phyloP scores from a whole-genome alignment of 2,113 vertebrate species.

The Nyctereutes procyonoides region DNA sequence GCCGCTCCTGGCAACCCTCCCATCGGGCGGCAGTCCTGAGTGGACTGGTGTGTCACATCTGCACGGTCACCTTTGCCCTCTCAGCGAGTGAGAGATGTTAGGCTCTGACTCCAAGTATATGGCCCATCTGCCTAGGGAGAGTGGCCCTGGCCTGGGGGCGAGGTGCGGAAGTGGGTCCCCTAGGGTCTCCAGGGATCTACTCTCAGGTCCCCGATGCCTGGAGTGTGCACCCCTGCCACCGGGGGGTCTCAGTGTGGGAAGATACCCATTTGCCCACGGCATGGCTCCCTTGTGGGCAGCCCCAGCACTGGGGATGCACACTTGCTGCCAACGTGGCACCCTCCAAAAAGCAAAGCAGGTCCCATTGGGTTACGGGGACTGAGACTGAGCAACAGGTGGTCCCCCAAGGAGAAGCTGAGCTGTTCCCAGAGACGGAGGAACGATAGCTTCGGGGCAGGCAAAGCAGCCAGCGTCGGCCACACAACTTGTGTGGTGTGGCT shows the following conservation, averaged over 20 bases:
- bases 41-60: rapidly evolving
- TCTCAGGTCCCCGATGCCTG: background rate
- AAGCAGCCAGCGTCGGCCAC: background rate
- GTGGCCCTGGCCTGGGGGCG: rapidly evolving
- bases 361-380: background rate
- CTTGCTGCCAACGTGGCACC: background rate
- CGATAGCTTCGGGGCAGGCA: background rate
- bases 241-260: background rate
- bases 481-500: background rate
- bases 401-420: background rate
- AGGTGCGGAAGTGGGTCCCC: background rate
- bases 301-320: background rate
- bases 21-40: background rate
- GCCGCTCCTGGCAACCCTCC: background rate
- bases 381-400: background rate
- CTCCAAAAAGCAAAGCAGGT: background rate
- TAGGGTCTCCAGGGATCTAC: background rate
- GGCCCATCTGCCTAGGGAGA: background rate
- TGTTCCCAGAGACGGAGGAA: background rate
- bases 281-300: background rate
- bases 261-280: background rate
- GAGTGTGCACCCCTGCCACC: too few species aligned
- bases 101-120: background rate
- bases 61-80: background rate
- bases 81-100: background rate